Evolutionary conservation across 2,797 vertebrate species (phyloP).

Genomic region (Sebastes kiyomatsui): DNA sequence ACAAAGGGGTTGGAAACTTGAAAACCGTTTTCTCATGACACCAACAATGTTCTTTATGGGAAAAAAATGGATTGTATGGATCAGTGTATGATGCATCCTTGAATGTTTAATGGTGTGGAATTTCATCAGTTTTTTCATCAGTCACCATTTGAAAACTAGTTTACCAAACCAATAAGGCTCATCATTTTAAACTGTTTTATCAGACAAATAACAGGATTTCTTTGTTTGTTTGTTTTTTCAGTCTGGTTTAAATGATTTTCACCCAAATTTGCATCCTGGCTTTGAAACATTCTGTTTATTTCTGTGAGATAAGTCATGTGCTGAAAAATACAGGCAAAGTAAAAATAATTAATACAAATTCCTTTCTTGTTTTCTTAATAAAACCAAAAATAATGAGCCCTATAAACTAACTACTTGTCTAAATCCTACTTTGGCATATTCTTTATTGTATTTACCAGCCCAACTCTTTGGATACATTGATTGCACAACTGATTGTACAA

Average conservation of each 20-base stretch:
- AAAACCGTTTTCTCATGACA: background rate
- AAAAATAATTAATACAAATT: background rate
- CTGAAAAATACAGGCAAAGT: background rate
- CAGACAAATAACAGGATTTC: background rate
- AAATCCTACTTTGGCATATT: background rate
- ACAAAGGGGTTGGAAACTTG: background rate
- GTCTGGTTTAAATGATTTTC: background rate
- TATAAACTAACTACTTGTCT: background rate
- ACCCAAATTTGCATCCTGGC: too few species aligned
- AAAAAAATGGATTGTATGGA: background rate
- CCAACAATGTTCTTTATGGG: background rate
- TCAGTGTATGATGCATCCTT: background rate
- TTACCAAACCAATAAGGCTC: background rate
- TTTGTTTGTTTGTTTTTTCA: background rate
- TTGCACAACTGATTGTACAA: slow-evolving; percentile 1
- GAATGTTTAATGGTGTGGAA: background rate
- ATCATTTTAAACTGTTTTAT: background rate
- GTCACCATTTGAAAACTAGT: background rate
- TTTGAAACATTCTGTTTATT: background rate
- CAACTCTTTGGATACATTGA: background rate
- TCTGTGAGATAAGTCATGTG: background rate
- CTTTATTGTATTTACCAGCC: background rate
- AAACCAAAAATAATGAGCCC: background rate
- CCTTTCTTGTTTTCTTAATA: background rate
- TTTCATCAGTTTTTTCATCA: background rate